These are phyloP conservation scores for Crotalus tigris DNA, from an alignment of 2,113 vertebrate genomes.

Conservation along the genomic window DNA sequence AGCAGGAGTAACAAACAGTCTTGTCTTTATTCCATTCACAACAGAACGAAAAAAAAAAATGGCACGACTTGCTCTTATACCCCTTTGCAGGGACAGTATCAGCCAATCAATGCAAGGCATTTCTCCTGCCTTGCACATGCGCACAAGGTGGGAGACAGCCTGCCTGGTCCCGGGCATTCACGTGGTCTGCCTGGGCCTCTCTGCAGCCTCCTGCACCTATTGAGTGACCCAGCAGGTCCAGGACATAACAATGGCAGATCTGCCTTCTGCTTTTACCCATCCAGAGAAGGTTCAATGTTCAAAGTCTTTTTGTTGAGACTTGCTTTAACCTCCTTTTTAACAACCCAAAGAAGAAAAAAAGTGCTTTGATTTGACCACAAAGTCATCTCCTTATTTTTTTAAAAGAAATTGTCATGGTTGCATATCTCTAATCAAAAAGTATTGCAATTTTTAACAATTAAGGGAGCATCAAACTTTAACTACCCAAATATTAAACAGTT, in stretches of 20 bases:
- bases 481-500: not conserved
- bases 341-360: not conserved
- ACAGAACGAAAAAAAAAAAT: too few relatives aligned
- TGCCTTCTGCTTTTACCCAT: not conserved
- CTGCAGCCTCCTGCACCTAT: too few relatives aligned
- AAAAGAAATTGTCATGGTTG: not conserved
- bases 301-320: not conserved
- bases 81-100: too few relatives aligned
- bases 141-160: too few relatives aligned
- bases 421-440: not conserved
- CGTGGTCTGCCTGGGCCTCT: too few relatives aligned
- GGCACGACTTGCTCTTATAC: too few relatives aligned
- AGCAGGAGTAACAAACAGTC: too few relatives aligned
- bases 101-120: too few relatives aligned
- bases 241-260: not conserved
- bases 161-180: too few relatives aligned
- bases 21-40: too few relatives aligned
- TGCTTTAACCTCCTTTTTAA: not conserved
- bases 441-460: not conserved
- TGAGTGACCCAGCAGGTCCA: too few relatives aligned
- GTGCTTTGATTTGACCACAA: not conserved
- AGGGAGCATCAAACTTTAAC: not conserved
- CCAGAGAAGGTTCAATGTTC: not conserved
- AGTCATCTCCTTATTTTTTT: not conserved
- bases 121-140: too few relatives aligned